These are phyloP conservation scores for Spinibarbus caldwelli DNA, from an alignment of 2,797 vertebrate genomes.

Conservation along the genomic window DNA sequence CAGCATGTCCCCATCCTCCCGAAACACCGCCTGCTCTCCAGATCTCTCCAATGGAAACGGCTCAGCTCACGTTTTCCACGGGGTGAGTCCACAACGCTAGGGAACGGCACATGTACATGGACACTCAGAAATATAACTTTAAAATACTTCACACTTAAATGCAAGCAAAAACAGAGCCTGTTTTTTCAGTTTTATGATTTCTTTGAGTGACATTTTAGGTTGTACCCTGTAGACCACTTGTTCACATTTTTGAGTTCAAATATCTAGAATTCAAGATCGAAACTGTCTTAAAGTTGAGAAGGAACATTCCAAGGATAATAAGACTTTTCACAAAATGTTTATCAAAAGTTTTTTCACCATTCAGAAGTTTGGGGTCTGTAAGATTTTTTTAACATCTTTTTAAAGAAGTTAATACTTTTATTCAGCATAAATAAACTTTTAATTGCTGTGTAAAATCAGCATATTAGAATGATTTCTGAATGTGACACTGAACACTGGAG, in stretches of 20 bases:
- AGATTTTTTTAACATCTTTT: too few relatives aligned
- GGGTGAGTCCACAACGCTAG: constrained; percentile 76
- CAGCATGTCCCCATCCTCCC: constrained; percentile 88
- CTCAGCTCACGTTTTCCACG: constrained; percentile 73
- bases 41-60: constrained; percentile 81
- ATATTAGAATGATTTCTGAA: too few relatives aligned
- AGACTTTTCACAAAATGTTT: background rate
- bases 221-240: background rate
- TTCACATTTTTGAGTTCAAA: background rate
- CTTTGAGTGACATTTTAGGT: background rate
- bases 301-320: too few relatives aligned
- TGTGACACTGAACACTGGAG: too few relatives aligned
- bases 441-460: too few relatives aligned
- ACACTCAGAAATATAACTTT: background rate
- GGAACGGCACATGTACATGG: background rate
- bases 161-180: background rate
- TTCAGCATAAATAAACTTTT: too few relatives aligned
- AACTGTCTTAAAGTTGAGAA: background rate
- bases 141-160: background rate
- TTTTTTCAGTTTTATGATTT: background rate
- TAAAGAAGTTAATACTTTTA: too few relatives aligned
- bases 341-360: too few relatives aligned
- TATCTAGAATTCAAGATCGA: background rate
- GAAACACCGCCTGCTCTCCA: constrained; percentile 81
- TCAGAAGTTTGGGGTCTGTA: too few relatives aligned